Evolutionary conservation across 2,888 invertebrate genomes (phyloP), one percentile per base, ranked within the genome.

Genomic region (Balanococcus diminutus): DNA sequence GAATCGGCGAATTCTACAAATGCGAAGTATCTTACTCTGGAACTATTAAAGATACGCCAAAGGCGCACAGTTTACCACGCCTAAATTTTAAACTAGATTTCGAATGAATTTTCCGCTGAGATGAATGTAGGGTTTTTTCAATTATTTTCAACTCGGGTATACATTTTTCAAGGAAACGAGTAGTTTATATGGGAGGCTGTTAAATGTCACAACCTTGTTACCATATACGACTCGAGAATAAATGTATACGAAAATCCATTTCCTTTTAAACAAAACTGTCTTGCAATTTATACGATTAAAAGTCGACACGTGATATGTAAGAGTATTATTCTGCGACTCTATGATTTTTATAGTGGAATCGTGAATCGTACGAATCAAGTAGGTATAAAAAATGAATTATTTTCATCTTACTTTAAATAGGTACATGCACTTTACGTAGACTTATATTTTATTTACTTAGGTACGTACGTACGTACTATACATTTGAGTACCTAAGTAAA

Each of bases 21-120:
- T 67, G 28, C 28, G 67, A 67, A 67, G 28, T 67, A 14, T 25
- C 61, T 67, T 67, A 67, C 25, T 67, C 51, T 51, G 19, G 56
- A 56, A 67, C 67, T 67, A 67, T 67, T 67, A 67, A 67, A 16
- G 19, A 28, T 67, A 16, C 14, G 67, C 67, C 67, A 6, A 16
- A 5, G 67, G 67, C 67, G 67, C 11, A 67, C 1, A 11, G 28
- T 67, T 67, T 67, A 67, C 25, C 25, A 31, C 9, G 61, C 67
- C 28, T 67, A 67, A 67, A 67, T 67, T n/a, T 67, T 67, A 67
- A 67, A 67, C 67, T 67, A 67, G 67, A 67, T 67, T 67, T 67
- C 31, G 28, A 67, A 67, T 67, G 67, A 67, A 67, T 67, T 67
- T 67, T 67, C 67, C 19, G 28, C 28, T 14, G 28, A 31, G 67